Percentiles rank a stretch among this genome's conserved stretches.
phyloP scores from a whole-genome alignment of 1,140 invertebrate genomes.

The Penaeus vannamei region DNA sequence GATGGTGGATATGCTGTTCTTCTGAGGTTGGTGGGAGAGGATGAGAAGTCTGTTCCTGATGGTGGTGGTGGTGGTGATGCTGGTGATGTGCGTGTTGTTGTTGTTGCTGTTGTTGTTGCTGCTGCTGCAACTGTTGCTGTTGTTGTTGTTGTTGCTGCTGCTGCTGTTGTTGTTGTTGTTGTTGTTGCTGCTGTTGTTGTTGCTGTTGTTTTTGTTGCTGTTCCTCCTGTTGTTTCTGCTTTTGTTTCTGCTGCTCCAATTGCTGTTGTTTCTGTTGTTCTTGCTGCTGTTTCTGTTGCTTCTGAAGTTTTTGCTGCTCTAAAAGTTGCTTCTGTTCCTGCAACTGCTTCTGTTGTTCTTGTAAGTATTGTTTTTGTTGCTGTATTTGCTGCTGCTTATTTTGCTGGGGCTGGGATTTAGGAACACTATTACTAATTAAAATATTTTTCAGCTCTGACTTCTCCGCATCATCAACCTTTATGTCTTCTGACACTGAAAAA shows the following conservation, averaged over 20 bases:
- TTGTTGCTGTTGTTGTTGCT: not conserved
- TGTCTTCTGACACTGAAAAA: slow-evolving; percentile 49
- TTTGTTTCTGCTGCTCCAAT: not conserved
- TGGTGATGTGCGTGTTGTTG: not conserved
- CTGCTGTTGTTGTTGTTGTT: not conserved
- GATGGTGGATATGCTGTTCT: slow-evolving; percentile 33
- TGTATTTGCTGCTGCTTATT: slow-evolving; percentile 8
- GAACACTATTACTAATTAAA: slow-evolving; percentile 31
- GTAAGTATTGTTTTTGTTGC: slow-evolving; percentile 29
- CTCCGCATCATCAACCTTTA: slow-evolving; percentile 24
- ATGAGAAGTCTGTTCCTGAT: slow-evolving; percentile 26
- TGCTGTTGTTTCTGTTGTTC: slow-evolving; percentile 7
- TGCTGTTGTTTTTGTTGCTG: slow-evolving; percentile 44
- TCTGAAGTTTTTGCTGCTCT: slow-evolving; percentile 39
- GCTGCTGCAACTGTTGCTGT: slow-evolving; percentile 31
- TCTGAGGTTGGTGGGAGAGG: slow-evolving; percentile 41
- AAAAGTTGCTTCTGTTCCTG: slow-evolving; percentile 25
- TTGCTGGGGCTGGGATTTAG: slow-evolving; percentile 42
- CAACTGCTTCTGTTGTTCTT: not conserved
- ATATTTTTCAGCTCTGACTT: slow-evolving; percentile 49
- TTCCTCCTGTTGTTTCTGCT: slow-evolving; percentile 28
- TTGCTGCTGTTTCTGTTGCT: slow-evolving; percentile 19
- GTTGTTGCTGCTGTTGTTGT: slow-evolving; percentile 28
- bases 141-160: slow-evolving; percentile 27
- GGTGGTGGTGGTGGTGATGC: slow-evolving; percentile 33